Conservation (phyloP, 2,113 vertebrate genomes). For the Sialia sialis region DNA sequence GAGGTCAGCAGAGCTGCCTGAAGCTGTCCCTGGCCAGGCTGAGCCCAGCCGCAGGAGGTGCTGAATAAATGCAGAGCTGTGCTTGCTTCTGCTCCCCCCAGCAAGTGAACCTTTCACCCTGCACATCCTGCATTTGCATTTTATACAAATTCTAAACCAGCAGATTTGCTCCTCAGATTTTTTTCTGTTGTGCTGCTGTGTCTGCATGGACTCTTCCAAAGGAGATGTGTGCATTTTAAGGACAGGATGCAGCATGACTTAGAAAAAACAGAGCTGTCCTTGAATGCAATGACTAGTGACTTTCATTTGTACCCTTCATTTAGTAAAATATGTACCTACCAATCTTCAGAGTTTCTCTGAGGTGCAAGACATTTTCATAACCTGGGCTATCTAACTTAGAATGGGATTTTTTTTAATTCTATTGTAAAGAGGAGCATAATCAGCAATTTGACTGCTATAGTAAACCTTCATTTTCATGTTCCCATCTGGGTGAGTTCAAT, state of each 20-base stretch:
- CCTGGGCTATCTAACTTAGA: background rate
- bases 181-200: background rate
- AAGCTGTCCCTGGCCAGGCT: background rate
- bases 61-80: background rate
- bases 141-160: background rate
- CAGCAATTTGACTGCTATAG: background rate
- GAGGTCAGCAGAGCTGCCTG: background rate
- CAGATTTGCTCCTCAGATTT: fast-evolving
- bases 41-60: background rate
- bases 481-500: background rate
- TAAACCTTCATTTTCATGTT: background rate
- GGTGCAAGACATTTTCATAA: background rate
- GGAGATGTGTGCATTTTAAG: background rate
- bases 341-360: background rate
- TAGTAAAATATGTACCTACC: background rate
- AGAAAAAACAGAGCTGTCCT: background rate
- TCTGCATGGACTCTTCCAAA: background rate
- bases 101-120: background rate
- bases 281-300: background rate
- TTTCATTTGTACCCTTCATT: background rate
- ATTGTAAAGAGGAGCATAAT: background rate
- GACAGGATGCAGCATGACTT: background rate
- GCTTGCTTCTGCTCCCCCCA: background rate
- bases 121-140: background rate
- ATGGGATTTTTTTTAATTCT: no score